Base-by-base conservation (phyloP, 2,888 invertebrate genomes). In the Lepidochrysops patricia region DNA sequence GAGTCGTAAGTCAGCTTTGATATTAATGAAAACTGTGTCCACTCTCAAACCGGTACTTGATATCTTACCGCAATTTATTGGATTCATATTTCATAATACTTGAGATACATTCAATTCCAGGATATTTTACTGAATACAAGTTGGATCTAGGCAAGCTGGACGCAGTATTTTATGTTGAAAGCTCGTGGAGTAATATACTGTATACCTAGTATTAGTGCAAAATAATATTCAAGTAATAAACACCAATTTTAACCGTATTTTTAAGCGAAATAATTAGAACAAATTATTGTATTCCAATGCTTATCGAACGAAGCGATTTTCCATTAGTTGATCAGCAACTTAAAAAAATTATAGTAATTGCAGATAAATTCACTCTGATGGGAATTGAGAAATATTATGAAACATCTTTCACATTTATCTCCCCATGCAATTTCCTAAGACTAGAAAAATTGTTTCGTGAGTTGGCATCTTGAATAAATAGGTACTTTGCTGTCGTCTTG, bases 401-500 rank as follows among this genome's bases (percentile, higher is more conserved):
- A 15, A 43, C 43, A 23, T 43, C 19, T 9, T 19, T 43, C 43
- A 43, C 43, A 43, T 43, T 43, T 43, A 43, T 43, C 43, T 9
- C 57, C 27, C 48, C 43, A 43, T 43, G 43, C 57, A 43, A 13
- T 29, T 27, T 37, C 43, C 43, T 43, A 27, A 57, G 37, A 43
- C 32, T 32, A 49, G 43, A 32, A 49, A 49, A 25, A 49, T 58
- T 29, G 19, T 58, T 58, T 32, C 48, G 29, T 19, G 32, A 43
- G 43, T 43, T 29, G 29, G 49, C 32, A 43, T 58, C 54, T 50
- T 13, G 25, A 48, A 58, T 58, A 58, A 58, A 48, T 58, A 58
- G 49, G 50, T 58, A 58, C 50, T 35, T 19, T 5, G 32, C 58
- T 50, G 50, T 58, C 58, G 25, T 52, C 58, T 58, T 58, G 50